Conservation (phyloP, 2,888 invertebrate genomes). For the Parnassius orleans region DNA sequence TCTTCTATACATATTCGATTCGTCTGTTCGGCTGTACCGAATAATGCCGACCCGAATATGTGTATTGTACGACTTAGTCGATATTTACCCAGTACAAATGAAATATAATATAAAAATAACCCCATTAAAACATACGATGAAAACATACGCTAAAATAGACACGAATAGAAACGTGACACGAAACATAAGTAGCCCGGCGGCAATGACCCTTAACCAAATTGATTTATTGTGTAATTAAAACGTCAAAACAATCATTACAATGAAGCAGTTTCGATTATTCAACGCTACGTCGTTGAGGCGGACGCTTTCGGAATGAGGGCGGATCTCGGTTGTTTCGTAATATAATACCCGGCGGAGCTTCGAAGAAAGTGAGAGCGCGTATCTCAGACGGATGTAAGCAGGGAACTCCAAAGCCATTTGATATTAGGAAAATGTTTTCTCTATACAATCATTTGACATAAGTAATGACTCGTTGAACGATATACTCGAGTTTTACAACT, state of each 20-base stretch:
- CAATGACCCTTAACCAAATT: constrained; percentile 33
- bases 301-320: constrained; percentile 53
- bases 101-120: too few relatives aligned
- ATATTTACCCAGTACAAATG: too few relatives aligned
- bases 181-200: constrained; percentile 11
- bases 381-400: constrained; percentile 41
- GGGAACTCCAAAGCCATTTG: constrained; percentile 35
- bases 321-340: constrained; percentile 63
- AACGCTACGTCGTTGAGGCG: constrained; percentile 46
- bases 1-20: too few relatives aligned
- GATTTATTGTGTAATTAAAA: constrained; percentile 40
- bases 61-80: too few relatives aligned
- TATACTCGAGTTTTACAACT: background rate
- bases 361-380: constrained; percentile 51
- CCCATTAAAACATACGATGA: too few relatives aligned
- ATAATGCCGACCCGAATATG: too few relatives aligned
- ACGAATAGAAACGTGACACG: constrained; percentile 19
- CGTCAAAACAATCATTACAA: constrained; percentile 52
- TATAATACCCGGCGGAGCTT: constrained; percentile 35
- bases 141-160: too few relatives aligned
- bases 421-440: constrained; percentile 24
- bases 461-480: constrained; percentile 4
- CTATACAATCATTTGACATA: constrained; percentile 14
- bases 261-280: constrained; percentile 51
- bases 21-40: too few relatives aligned